phyloP scores from a whole-genome alignment of 2,113 vertebrate genomes.

The Anarrhichthys ocellatus region DNA sequence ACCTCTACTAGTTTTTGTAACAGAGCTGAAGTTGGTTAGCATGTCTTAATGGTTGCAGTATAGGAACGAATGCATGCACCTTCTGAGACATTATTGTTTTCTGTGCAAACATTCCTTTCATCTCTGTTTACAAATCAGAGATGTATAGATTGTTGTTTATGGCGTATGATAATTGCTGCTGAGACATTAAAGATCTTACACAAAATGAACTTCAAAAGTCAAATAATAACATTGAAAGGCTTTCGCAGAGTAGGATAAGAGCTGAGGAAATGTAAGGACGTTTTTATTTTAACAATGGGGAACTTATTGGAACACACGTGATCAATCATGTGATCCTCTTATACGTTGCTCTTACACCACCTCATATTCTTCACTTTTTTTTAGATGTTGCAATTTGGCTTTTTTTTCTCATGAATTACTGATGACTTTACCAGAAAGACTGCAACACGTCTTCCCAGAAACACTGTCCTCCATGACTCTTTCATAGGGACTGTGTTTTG shows the following conservation, averaged over 20 bases:
- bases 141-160: not conserved
- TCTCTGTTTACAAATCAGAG: not conserved
- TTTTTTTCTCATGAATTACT: too few relatives aligned
- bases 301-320: not conserved
- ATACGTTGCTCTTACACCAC: not conserved
- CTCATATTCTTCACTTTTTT: not conserved
- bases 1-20: not conserved
- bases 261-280: not conserved
- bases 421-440: not conserved
- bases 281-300: not conserved
- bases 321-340: not conserved
- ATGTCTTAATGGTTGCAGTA: not conserved
- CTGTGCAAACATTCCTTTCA: not conserved
- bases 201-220: not conserved
- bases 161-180: not conserved
- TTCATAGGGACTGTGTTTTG: not conserved
- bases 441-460: not conserved
- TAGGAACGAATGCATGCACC: not conserved
- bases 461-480: not conserved
- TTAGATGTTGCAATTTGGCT: not conserved
- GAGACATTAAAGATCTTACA: not conserved
- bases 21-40: not conserved
- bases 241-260: not conserved
- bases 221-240: not conserved
- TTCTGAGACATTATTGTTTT: not conserved